Evolutionary conservation across 2,797 vertebrate species (phyloP), one percentile per base, ranked within the genome.

Genomic region (Alca torda): DNA sequence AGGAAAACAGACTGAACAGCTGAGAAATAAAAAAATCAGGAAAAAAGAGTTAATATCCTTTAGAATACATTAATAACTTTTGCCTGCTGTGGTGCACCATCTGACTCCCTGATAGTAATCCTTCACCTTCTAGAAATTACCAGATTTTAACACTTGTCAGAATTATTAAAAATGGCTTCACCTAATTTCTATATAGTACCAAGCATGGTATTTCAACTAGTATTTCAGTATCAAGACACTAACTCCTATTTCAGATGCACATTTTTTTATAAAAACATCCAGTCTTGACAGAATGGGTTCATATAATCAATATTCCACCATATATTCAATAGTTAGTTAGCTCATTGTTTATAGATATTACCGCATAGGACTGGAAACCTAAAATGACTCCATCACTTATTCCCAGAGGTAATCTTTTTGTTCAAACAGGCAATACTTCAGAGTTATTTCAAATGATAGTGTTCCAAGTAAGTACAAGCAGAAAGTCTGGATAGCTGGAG

Each of bases 401-500:
- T 74, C 72, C 48, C 74, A 81, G 6, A 87, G 54, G 35, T 20
- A 89, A 70, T 56, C 2, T 61, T 88, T 78, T 77, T 85, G 25
- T 84, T 83, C 0, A 0, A 89, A 67, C 4, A 59, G 41, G 53
- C 21, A 83, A 69, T 51, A 72, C 28, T 91, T 87, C 45, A 50
- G 46, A 65, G 11, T 68, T 91, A 53, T 68, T 94, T 85, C 61
- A 86, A 64, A 77, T 86, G 3, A 83, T 39, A 77, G 17, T 50
- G 35, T 78, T 92, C 54, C 76, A 91, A 93, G 64, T 63, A 91
- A 93, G 64, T 63, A 72, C 61, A 85, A 77, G 81, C 37, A 83
- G 41, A 41, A 94, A 93, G 41, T 56, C 73, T 93, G 69, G 37
- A 91, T 68, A 93, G 82, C 89, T 96, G 89, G 91, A 96, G 94